These are phyloP conservation scores for Menidia beryllina DNA, from an alignment of 2,113 vertebrate genomes.

Conservation along the genomic window DNA sequence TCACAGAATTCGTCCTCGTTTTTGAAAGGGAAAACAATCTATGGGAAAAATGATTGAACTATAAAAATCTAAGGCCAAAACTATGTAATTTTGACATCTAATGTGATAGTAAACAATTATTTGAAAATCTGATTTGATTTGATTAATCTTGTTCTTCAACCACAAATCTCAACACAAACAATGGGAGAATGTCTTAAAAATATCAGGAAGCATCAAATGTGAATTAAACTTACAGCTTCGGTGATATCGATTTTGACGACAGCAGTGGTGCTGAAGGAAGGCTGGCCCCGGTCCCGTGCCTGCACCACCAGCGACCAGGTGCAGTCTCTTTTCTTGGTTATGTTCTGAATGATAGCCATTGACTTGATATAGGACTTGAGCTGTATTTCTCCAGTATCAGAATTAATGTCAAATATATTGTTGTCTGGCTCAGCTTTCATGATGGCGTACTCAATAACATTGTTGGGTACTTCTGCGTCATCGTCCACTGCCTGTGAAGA, in stretches of 20 bases:
- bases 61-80: background rate
- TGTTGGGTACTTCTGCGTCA: conserved; percentile 96
- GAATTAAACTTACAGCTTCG: conserved; percentile 87
- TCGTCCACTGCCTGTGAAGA: conserved; percentile 89
- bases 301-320: conserved; percentile 96
- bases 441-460: conserved; percentile 96
- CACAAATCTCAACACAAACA: background rate
- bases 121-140: no score
- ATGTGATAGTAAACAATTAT: background rate
- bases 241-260: conserved; percentile 95
- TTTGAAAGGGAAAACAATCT: background rate
- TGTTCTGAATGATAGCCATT: conserved; percentile 93
- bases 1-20: background rate
- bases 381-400: conserved; percentile 91
- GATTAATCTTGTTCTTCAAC: no score
- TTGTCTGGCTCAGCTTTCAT: conserved; percentile 92
- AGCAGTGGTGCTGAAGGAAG: conserved; percentile 94
- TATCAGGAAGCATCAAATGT: background rate
- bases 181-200: background rate
- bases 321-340: conserved; percentile 87
- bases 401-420: conserved; percentile 94
- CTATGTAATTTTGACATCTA: background rate
- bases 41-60: background rate
- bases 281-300: conserved; percentile 92
- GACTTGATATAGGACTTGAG: conserved; percentile 94